These are phyloP conservation scores for Leptinotarsa rubiginosa DNA, from an alignment of 2,888 invertebrate genomes.

Conservation along the genomic window DNA sequence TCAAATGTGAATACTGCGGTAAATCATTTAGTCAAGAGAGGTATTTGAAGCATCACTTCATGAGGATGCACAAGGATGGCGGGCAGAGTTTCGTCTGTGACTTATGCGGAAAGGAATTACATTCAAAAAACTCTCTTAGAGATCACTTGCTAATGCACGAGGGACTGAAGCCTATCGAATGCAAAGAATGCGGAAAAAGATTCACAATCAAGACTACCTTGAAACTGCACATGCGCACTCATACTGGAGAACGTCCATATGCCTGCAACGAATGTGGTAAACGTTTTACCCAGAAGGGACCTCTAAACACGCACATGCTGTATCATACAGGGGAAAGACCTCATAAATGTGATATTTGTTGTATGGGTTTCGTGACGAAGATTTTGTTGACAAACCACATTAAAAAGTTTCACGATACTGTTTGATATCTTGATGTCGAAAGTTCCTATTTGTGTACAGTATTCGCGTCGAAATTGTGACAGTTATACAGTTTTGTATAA, in stretches of 20 bases:
- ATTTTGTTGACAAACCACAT: conserved; percentile 61
- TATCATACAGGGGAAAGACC: conserved; percentile 46
- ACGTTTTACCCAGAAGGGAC: conserved; percentile 68
- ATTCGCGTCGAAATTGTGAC: background rate
- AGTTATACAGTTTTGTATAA: background rate
- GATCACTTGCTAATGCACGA: conserved; percentile 57
- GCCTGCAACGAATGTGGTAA: conserved; percentile 65
- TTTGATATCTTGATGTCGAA: conserved; percentile 9
- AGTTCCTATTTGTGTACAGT: background rate
- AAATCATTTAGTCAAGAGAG: conserved; percentile 50
- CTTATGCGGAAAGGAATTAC: conserved; percentile 68
- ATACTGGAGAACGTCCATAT: conserved; percentile 63
- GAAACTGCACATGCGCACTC: conserved; percentile 57
- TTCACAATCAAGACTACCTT: conserved; percentile 70
- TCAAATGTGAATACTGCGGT: conserved; percentile 52
- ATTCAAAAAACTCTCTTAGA: conserved; percentile 58
- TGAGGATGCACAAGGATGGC: conserved; percentile 52
- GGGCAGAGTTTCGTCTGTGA: conserved; percentile 59
- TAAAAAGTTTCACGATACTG: conserved; percentile 39
- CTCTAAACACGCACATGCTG: conserved; percentile 65
- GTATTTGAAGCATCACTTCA: conserved; percentile 49
- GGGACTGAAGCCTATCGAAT: conserved; percentile 66
- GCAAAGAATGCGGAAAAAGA: conserved; percentile 70
- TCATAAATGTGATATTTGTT: conserved; percentile 49
- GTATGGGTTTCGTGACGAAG: conserved; percentile 52